Percentiles rank a stretch among this genome's conserved stretches.
Conservation (phyloP, 2,113 vertebrate species). For the Rhynchopsitta pachyrhyncha region DNA sequence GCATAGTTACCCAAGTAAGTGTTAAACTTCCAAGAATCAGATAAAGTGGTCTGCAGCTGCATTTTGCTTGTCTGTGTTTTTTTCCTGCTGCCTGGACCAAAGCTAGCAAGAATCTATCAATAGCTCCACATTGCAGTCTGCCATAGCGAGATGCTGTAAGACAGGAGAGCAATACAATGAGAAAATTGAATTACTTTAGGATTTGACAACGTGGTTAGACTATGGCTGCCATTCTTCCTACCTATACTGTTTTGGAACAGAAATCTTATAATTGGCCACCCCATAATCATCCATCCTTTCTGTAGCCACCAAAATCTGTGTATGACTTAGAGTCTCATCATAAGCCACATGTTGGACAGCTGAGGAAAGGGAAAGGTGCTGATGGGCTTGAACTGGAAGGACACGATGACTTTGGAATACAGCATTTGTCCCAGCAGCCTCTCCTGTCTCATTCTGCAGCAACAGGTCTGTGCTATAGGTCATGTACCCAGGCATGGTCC, state of each 20-base stretch:
- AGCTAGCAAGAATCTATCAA: background rate
- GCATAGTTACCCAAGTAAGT: background rate
- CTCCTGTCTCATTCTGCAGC: background rate
- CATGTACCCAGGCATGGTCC: background rate
- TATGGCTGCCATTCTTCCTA: background rate
- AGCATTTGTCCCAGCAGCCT: fast-evolving
- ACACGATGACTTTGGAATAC: fast-evolving
- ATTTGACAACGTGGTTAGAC: background rate
- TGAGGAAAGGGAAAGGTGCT: background rate
- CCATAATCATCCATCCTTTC: background rate
- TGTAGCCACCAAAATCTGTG: background rate
- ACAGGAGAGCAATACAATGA: background rate
- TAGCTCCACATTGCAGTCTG: background rate
- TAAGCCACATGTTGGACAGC: background rate
- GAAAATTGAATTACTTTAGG: background rate
- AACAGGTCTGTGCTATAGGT: background rate
- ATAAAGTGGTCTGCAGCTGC: background rate
- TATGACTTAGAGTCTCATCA: background rate
- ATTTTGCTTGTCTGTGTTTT: background rate
- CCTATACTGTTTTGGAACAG: background rate
- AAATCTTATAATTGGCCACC: background rate
- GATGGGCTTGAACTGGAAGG: background rate
- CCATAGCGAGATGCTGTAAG: background rate
- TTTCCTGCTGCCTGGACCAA: background rate
- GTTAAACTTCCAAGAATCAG: background rate